Percentiles rank a stretch among this genome's conserved stretches.
Conservation (phyloP, 2,888 invertebrate genomes). For the Dysmachus trigonus region DNA sequence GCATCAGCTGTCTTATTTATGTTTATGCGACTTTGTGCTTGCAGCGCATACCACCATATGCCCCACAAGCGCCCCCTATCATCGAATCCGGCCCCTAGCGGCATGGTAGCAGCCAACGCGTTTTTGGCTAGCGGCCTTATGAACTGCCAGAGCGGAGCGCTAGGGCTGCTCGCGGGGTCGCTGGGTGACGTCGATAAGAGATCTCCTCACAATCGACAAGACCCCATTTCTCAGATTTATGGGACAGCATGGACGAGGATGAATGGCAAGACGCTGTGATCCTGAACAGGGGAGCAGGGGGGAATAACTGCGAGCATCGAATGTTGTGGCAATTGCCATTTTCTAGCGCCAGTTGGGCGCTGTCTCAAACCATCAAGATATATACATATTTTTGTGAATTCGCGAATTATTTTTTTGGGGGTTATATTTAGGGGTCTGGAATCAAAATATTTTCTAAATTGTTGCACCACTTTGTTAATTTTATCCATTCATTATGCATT, state of each 20-base stretch:
- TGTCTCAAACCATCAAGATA: neutral
- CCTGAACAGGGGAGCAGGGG: neutral
- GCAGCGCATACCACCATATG: slow-evolving; percentile 44
- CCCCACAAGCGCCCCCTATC: slow-evolving; percentile 26
- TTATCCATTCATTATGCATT: neutral
- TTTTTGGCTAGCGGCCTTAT: slow-evolving; percentile 7
- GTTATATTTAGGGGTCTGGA: neutral
- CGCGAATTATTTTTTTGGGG: neutral
- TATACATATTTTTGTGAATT: neutral
- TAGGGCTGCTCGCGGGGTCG: neutral
- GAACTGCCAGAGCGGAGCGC: neutral
- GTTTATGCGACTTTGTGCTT: slow-evolving; percentile 47
- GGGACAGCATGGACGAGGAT: slow-evolving; percentile 28
- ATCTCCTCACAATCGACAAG: slow-evolving; percentile 39
- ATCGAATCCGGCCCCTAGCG: neutral
- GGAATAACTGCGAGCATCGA: neutral
- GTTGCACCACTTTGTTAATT: neutral
- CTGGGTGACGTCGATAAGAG: slow-evolving; percentile 35
- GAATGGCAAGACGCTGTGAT: slow-evolving; percentile 22
- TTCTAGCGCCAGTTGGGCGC: neutral
- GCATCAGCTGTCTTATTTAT: slow-evolving; percentile 50
- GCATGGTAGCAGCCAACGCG: neutral
- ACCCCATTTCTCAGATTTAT: slow-evolving; percentile 40
- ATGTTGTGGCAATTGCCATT: neutral
- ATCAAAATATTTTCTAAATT: neutral